A percentile compares a stretch with the other conserved stretches of the same genome.
Evolutionary conservation across 2,113 vertebrate species (phyloP).

Genomic region (Odontesthes bonariensis): DNA sequence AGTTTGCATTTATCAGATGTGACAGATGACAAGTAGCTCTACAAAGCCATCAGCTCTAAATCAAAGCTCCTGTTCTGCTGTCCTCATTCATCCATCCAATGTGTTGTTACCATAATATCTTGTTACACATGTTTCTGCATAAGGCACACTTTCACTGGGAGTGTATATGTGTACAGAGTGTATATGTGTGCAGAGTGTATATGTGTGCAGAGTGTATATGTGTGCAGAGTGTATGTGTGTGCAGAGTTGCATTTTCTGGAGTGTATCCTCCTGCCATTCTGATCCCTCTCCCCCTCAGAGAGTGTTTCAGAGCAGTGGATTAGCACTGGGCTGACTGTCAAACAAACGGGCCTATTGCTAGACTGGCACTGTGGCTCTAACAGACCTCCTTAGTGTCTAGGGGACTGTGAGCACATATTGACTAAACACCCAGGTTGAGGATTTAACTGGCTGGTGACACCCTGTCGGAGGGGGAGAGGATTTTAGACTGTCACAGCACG

Average conservation of each 20-base stretch:
- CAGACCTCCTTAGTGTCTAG: constrained; percentile 47
- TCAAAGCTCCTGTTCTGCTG: constrained; percentile 52
- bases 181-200: constrained; percentile 30
- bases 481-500: constrained; percentile 32
- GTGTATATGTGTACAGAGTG: constrained; percentile 28
- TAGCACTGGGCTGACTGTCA: constrained; percentile 65
- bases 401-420: constrained; percentile 59
- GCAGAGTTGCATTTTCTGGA: constrained; percentile 52
- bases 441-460: constrained; percentile 54
- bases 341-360: constrained; percentile 52
- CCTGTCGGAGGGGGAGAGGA: constrained; percentile 28
- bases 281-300: constrained; percentile 25
- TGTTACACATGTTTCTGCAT: constrained; percentile 13
- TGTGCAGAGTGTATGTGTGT: constrained; percentile 37
- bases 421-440: constrained; percentile 50
- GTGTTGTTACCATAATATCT: constrained; percentile 6
- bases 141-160: constrained; percentile 25
- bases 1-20: constrained; percentile 39
- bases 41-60: constrained; percentile 38
- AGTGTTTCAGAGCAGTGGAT: constrained; percentile 64
- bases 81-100: constrained; percentile 33
- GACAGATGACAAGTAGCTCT: constrained; percentile 50
- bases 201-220: constrained; percentile 29
- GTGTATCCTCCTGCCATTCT: constrained; percentile 40
- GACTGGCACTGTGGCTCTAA: constrained; percentile 33